A percentile compares a stretch with the other conserved stretches of the same genome.
Conservation (phyloP, 2,113 vertebrate genomes). For the Anarhynchus alexandrinus region DNA sequence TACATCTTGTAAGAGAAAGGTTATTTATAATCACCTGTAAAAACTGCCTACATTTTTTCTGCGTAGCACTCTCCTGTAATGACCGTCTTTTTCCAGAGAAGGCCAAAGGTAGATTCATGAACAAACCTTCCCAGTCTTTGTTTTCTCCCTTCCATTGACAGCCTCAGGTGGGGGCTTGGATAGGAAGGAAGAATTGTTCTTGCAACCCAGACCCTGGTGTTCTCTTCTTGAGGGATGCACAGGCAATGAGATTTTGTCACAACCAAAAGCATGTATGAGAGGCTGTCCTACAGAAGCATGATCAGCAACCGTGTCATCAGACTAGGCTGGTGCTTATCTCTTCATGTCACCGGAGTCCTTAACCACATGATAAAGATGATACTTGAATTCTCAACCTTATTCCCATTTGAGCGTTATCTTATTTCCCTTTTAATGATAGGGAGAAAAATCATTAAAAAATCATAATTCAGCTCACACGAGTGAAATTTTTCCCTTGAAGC, state of each 20-base stretch:
- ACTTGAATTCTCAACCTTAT: neutral
- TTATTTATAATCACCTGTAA: no score
- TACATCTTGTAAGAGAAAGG: neutral
- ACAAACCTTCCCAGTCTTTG: neutral
- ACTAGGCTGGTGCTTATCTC: neutral
- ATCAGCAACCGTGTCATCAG: neutral
- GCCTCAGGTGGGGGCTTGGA: neutral
- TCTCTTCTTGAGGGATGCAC: neutral
- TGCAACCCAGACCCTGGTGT: neutral
- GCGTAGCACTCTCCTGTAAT: neutral
- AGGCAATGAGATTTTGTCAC: neutral
- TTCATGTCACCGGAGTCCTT: neutral
- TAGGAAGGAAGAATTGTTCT: neutral
- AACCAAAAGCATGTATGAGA: fast-evolving
- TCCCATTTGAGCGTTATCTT: neutral
- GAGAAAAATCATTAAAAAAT: neutral
- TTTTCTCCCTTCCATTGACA: neutral
- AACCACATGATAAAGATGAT: neutral
- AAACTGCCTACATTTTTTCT: neutral
- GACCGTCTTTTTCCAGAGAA: neutral
- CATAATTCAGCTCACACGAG: neutral
- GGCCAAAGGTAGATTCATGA: neutral
- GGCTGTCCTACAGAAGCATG: neutral
- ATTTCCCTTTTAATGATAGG: neutral
- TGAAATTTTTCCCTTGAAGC: neutral